Conservation (phyloP, 2,888 invertebrate species). For the Lottia gigantea region DNA sequence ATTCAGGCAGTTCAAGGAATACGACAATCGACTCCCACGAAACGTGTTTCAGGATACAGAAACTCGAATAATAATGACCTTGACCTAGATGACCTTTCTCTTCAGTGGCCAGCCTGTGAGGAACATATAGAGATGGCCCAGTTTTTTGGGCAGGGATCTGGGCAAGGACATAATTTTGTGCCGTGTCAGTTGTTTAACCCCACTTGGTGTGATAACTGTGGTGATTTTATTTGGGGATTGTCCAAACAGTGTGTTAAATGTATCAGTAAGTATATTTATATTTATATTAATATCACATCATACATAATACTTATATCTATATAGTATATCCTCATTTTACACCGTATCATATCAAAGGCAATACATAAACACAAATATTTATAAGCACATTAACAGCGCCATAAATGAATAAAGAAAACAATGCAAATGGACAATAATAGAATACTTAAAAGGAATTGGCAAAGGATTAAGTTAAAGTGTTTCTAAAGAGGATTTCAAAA, state of each 20-base stretch:
- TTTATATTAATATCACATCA: neutral
- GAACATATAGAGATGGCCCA: conserved; percentile 60
- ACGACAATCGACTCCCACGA: neutral
- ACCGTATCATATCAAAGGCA: too few species aligned
- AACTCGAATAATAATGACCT: conserved; percentile 1
- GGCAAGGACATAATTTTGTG: conserved; percentile 52
- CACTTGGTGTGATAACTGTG: conserved; percentile 72
- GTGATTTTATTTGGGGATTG: conserved; percentile 71
- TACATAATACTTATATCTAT: too few species aligned
- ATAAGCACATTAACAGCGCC: too few species aligned
- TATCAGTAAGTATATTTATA: conserved; percentile 62
- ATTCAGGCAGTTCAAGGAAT: conserved; percentile 26
- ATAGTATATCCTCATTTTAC: too few species aligned
- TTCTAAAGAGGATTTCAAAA: too few species aligned
- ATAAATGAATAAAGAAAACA: too few species aligned
- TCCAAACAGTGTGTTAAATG: conserved; percentile 69
- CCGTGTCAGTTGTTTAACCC: conserved; percentile 60
- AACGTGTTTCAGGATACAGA: conserved; percentile 1
- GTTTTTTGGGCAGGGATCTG: conserved; percentile 39
- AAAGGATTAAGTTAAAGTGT: too few species aligned
- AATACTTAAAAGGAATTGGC: too few species aligned
- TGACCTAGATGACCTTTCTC: conserved; percentile 20
- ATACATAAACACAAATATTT: too few species aligned
- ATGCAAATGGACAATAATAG: too few species aligned
- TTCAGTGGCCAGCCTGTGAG: conserved; percentile 22